Conservation (phyloP, 1,140 invertebrate genomes). For the Bombus affinis region DNA sequence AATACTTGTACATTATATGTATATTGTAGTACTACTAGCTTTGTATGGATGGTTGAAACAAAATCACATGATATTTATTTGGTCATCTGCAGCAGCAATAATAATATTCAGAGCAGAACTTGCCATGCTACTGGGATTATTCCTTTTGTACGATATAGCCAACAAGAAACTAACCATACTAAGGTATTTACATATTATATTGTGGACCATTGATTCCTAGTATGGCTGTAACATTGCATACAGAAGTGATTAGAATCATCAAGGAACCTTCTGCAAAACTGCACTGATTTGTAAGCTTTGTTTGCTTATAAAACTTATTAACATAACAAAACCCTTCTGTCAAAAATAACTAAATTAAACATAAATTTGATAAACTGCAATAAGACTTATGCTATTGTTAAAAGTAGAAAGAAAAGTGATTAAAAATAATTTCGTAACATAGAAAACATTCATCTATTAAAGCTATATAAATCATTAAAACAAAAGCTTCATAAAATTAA, state of each 20-base stretch:
- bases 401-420: conserved; percentile 3
- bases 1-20: conserved; percentile 23
- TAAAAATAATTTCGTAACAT: not conserved
- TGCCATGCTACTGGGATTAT: conserved; percentile 92
- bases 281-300: conserved; percentile 64
- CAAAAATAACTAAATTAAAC: conserved; percentile 24
- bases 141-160: conserved; percentile 91
- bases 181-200: conserved; percentile 76
- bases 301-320: conserved; percentile 56
- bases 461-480: not conserved
- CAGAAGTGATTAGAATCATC: conserved; percentile 63
- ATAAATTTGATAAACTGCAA: conserved; percentile 29
- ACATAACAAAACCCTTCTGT: conserved; percentile 30
- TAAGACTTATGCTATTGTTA: conserved; percentile 1
- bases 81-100: conserved; percentile 92
- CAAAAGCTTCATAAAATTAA: conserved; percentile 46
- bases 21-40: conserved; percentile 92
- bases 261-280: conserved; percentile 60
- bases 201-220: conserved; percentile 61
- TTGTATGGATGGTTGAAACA: conserved; percentile 93
- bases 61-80: conserved; percentile 90
- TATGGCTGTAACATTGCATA: conserved; percentile 65
- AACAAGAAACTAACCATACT: conserved; percentile 81
- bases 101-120: conserved; percentile 97
- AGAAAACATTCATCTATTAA: conserved; percentile 32